Evolutionary conservation across 2,113 vertebrate genomes (phyloP).

Genomic region (Notarius quadriscutis): DNA sequence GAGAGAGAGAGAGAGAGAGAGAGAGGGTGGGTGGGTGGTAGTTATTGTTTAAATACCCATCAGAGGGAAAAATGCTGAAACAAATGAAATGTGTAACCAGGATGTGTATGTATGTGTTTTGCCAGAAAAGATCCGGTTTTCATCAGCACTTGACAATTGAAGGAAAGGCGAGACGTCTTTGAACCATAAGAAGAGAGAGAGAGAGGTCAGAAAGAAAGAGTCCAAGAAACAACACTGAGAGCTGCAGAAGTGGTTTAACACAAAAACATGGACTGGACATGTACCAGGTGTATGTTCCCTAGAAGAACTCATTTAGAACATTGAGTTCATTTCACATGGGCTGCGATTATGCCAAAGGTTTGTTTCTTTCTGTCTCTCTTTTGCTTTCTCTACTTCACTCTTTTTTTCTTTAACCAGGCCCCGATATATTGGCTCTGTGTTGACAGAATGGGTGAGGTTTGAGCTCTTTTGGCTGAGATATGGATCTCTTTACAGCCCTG

Average conservation of each 20-base stretch:
- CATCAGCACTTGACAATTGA: slow-evolving; percentile 38
- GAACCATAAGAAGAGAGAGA: neutral
- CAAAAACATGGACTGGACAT: neutral
- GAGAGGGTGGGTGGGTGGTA: neutral
- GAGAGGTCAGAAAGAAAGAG: slow-evolving; percentile 33
- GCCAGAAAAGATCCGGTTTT: slow-evolving; percentile 33
- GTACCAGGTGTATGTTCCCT: neutral
- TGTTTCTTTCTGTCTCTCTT: neutral
- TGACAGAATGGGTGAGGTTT: neutral
- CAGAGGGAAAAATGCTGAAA: neutral
- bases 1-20: too few species aligned
- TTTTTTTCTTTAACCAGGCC: slow-evolving; percentile 16
- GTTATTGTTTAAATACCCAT: slow-evolving; percentile 14
- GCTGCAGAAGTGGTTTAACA: neutral
- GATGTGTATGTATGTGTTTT: neutral
- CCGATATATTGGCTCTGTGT: slow-evolving; percentile 1
- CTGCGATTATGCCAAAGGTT: neutral
- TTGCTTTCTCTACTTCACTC: neutral
- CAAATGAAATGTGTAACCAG: slow-evolving; percentile 20
- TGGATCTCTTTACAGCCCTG: slow-evolving; percentile 29
- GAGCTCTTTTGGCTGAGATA: neutral
- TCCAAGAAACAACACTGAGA: slow-evolving; percentile 6
- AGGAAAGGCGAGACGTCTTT: slow-evolving; percentile 29
- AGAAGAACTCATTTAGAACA: slow-evolving; percentile 17
- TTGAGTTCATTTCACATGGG: neutral